Base-by-base conservation (phyloP, 2,797 vertebrate genomes). In the Ptychadena robeensis region DNA sequence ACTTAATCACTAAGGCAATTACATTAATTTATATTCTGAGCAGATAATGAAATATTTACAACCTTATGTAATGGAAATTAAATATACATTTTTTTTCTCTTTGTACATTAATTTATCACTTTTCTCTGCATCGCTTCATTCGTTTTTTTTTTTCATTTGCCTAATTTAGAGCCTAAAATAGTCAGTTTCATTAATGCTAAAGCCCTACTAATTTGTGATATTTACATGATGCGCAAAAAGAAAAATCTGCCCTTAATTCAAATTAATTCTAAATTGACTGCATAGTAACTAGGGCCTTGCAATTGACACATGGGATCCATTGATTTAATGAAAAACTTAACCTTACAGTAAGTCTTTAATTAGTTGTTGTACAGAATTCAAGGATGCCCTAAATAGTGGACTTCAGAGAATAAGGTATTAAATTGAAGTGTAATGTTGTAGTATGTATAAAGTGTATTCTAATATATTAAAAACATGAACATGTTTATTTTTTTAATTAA, bases 321-420 rank as follows among this genome's bases (percentile, higher is more conserved):
- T 94, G 93, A 94, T 94, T 95, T 94, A 94, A 95, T 95, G 93
- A 93, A 94, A 94, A 94, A 93, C 90, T 89, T 93, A 94, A 94
- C 92, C 93, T 94, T 94, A 94, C 92, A 89, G 92, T 94, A 93
- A 94, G 91, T 93, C 91, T 93, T 95, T 94, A 94, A 94, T 95
- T 95, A 93, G 93, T 93, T 93, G 91, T 87, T 93, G 90, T 83
- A 87, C 88, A 90, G 90, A 88, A 90, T 91, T 91, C 87, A 90
- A 86, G 4, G 74, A 89, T 94, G 91, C 90, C 91, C 93, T 93
- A 92, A 93, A 94, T 93, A 92, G 90, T 93, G 94, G 91, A 93
- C 92, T 90, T 92, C 86, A 85, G 91, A 92, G 91, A 94, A 91
- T 93, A 90, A 90, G 91, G 88, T 93, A 91, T 90, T 92, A 91